A percentile compares a stretch with the other conserved stretches of the same genome.
Evolutionary conservation across 2,888 invertebrate species (phyloP).

Genomic region (Dasysyrphus albostriatus): DNA sequence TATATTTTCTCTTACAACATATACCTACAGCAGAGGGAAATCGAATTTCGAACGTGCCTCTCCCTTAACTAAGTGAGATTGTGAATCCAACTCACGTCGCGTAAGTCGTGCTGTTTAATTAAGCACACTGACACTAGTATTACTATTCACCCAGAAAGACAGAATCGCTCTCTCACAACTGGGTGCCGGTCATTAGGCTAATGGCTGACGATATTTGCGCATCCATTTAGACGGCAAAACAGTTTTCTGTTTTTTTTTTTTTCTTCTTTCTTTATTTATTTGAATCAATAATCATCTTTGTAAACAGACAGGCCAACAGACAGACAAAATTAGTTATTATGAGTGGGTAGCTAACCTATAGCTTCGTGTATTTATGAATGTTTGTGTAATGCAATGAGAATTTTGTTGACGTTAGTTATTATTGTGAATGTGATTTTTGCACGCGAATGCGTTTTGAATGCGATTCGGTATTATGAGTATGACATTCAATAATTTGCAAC

Average conservation of each 20-base stretch:
- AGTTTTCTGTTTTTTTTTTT: background rate
- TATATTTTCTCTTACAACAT: constrained; percentile 44
- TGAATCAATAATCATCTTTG: constrained; percentile 52
- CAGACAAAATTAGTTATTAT: constrained; percentile 3
- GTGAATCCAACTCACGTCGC: constrained; percentile 61
- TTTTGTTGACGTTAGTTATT: constrained; percentile 28
- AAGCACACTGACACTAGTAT: constrained; percentile 59
- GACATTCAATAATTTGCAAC: constrained; percentile 24
- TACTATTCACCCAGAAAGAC: constrained; percentile 38
- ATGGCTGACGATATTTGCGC: constrained; percentile 53
- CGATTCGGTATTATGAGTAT: background rate
- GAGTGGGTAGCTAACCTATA: constrained; percentile 17
- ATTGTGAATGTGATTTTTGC: constrained; percentile 44
- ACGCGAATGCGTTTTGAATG: constrained; percentile 48
- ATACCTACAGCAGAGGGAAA: constrained; percentile 44
- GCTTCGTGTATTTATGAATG: constrained; percentile 15
- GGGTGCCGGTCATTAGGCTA: constrained; percentile 61
- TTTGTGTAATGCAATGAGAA: constrained; percentile 58
- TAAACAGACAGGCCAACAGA: constrained; percentile 9
- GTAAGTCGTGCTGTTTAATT: constrained; percentile 61
- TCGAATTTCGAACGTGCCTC: constrained; percentile 59
- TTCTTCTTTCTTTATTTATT: constrained; percentile 2
- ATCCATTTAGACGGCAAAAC: constrained; percentile 48
- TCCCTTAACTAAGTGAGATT: constrained; percentile 41
- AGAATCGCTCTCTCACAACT: constrained; percentile 26